Evolutionary conservation across 1,140 invertebrate species (phyloP), one percentile per base, ranked within the genome.

Genomic region (Platyscapa corneri): DNA sequence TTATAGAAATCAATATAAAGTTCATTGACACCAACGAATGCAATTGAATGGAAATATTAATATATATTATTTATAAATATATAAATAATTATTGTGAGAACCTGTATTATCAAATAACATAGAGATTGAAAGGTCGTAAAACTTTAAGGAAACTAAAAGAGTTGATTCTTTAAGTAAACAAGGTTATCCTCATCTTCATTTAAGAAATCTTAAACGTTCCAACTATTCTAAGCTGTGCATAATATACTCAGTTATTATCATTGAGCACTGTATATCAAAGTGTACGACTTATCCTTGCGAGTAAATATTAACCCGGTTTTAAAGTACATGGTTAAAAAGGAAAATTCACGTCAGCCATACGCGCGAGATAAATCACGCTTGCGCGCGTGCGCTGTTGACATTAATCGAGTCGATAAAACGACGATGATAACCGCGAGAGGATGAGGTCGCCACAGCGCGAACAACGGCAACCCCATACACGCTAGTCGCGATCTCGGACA

Each of bases 321-420:
- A 6, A 23, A 72, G 67, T 39, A 12, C 34, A 72, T 16, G 67
- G 34, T 2, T 18, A 72, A 39, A 32, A 70, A 70, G 30, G 23
- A 72, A 20, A 18, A 37, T 39, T 72, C 34, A 39, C 67, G 34
- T 72, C 67, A 72, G 32, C 34, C 0, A 34, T 30, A 6, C 3
- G 8, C 16, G 34, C n/a, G 18, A 72, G 34, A 39, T 39, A 39
- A 72, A 72, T 72, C 34, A 72, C 67, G 39, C 12, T 74, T 20
- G 70, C 27, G 34, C 37, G 37, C 37, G 37, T 20, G 37, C 37
- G 34, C 3, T n/a, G 67, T 70, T 70, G 67, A 70, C 32, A 70
- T 70, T 70, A 37, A 70, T 70, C 67, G 67, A 70, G 32, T 39
- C 67, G 67, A 70, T 70, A 70, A 70, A 37, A 16, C 67, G 5